phyloP scores from a whole-genome alignment of 1,140 invertebrate species.

The Lepidurus packardi region DNA sequence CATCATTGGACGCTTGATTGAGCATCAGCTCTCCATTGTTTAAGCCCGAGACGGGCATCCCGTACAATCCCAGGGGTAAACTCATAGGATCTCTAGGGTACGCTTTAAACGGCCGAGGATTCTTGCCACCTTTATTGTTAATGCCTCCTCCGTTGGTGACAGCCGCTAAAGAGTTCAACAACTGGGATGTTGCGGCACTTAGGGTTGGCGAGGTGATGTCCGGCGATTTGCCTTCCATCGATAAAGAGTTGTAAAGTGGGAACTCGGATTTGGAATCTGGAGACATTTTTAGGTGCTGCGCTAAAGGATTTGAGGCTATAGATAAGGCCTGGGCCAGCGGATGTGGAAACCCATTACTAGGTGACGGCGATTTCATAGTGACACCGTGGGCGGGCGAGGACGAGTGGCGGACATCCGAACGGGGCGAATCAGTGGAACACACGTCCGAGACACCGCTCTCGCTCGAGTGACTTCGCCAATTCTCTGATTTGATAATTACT shows the following conservation, averaged over 20 bases:
- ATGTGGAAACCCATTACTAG: not conserved
- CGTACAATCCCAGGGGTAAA: constrained; percentile 47
- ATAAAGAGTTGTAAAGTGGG: constrained; percentile 22
- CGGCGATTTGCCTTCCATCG: constrained; percentile 8
- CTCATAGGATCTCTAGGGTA: constrained; percentile 61
- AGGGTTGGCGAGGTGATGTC: constrained; percentile 36
- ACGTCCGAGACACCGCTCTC: constrained; percentile 35
- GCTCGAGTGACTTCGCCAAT: constrained; percentile 35
- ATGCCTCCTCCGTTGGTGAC: constrained; percentile 31
- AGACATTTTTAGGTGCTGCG: constrained; percentile 36
- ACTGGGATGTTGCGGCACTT: constrained; percentile 31
- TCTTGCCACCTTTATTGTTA: constrained; percentile 40
- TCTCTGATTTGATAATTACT: not conserved
- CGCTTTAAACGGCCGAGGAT: constrained; percentile 56
- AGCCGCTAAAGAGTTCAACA: constrained; percentile 33
- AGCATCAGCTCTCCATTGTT: constrained; percentile 43
- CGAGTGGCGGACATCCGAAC: constrained; percentile 11
- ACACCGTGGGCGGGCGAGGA: not conserved
- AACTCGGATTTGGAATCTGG: constrained; percentile 36
- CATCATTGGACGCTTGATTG: constrained; percentile 51
- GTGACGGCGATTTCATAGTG: not conserved
- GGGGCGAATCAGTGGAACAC: constrained; percentile 29
- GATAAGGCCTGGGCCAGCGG: not conserved
- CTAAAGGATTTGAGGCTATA: not conserved
- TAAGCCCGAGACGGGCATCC: constrained; percentile 41